Percentiles rank a stretch among this genome's conserved stretches.
Conservation (phyloP, 2,888 invertebrate genomes). For the Parnassius glacialis region DNA sequence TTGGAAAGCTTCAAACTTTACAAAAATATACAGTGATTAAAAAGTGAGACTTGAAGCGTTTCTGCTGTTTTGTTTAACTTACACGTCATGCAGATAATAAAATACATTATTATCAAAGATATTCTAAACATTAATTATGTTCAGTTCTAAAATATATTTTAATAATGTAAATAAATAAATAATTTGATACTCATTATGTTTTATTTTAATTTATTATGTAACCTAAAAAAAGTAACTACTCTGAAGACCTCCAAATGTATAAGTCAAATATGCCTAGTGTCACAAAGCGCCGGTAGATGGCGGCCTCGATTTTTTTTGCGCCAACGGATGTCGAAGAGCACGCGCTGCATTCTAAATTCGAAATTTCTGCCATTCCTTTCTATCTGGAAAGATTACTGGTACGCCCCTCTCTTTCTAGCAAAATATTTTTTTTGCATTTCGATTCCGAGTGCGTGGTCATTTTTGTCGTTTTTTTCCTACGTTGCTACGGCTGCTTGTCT, state of each 20-base stretch:
- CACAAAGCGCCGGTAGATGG: constrained; percentile 64
- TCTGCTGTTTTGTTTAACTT: no score
- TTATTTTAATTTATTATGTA: no score
- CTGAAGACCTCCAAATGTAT: constrained; percentile 23
- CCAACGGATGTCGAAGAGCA: constrained; percentile 75
- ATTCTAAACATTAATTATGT: no score
- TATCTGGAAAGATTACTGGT: constrained; percentile 47
- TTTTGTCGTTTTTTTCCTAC: constrained; percentile 61
- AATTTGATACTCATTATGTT: no score
- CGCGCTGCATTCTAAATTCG: constrained; percentile 79
- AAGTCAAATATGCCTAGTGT: constrained; percentile 45
- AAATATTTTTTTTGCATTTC: constrained; percentile 77
- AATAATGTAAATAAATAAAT: no score
- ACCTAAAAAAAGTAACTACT: no score
- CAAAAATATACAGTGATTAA: no score
- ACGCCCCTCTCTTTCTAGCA: constrained; percentile 57
- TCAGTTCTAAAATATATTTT: no score
- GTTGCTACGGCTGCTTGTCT: constrained; percentile 47
- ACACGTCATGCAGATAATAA: no score
- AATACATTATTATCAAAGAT: no score
- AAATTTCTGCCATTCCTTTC: constrained; percentile 60
- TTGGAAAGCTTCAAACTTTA: no score
- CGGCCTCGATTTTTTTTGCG: constrained; percentile 64
- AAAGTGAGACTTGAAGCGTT: no score
- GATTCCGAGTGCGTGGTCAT: constrained; percentile 75